Evolutionary conservation across 2,113 vertebrate genomes (phyloP).

Genomic region (Campylomormyrus numenius): DNA sequence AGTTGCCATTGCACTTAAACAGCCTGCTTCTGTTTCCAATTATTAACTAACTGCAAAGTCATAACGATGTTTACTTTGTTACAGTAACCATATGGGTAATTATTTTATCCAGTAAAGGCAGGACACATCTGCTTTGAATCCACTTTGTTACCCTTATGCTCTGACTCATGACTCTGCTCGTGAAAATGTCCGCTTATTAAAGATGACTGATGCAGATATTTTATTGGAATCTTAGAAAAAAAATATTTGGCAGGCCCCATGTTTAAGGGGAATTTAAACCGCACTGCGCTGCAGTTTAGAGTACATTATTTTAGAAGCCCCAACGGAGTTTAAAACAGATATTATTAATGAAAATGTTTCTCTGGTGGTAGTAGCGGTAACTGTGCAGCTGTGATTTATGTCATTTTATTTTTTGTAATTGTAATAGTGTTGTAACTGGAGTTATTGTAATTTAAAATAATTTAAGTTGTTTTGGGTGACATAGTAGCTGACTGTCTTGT

Average conservation of each 20-base stretch:
- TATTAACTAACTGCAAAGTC: background rate
- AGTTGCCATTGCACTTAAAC: background rate
- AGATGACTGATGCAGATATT: slow-evolving; percentile 9
- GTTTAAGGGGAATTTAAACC: background rate
- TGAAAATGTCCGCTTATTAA: slow-evolving; percentile 19
- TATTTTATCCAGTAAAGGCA: slow-evolving; percentile 3
- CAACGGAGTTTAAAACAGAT: background rate
- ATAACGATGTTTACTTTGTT: slow-evolving; percentile 7
- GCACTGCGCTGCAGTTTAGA: background rate
- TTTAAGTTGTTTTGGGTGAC: background rate
- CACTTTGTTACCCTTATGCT: background rate
- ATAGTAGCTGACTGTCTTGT: background rate
- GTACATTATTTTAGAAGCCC: background rate
- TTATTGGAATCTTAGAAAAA: slow-evolving; percentile 4
- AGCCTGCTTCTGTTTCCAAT: background rate
- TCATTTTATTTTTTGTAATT: background rate
- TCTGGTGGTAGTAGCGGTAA: background rate
- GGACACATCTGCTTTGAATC: slow-evolving; percentile 6
- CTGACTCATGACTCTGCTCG: background rate
- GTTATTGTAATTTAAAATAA: background rate
- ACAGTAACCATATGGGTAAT: slow-evolving; percentile 16
- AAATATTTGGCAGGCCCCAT: background rate
- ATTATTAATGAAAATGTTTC: background rate
- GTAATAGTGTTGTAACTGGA: background rate
- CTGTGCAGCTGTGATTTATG: background rate